Evolutionary conservation across 1,140 invertebrate species (phyloP).

Genomic region (Drosophila leontia): DNA sequence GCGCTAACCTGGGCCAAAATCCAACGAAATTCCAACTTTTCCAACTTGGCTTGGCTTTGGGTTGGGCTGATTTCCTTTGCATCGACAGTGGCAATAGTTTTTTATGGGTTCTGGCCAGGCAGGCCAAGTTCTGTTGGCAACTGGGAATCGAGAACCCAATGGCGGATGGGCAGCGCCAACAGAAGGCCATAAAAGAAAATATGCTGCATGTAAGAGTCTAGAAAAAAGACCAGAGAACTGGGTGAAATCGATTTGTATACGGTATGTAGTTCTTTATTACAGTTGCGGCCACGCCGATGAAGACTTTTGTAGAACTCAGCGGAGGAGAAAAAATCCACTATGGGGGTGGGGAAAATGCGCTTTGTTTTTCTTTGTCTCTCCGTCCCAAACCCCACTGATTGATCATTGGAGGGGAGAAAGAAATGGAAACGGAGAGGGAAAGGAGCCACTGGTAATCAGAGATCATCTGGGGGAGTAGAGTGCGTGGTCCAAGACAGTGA

Average conservation of each 20-base stretch:
- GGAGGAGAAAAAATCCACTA: constrained; percentile 12
- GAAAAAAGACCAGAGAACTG: constrained; percentile 48
- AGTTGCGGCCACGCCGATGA: constrained; percentile 27
- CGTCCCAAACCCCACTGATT: constrained; percentile 16
- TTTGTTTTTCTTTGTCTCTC: constrained; percentile 22
- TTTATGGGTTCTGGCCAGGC: constrained; percentile 58
- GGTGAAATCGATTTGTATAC: constrained; percentile 79
- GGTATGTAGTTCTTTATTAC: constrained; percentile 58
- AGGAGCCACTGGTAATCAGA: constrained; percentile 13
- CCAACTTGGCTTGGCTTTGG: constrained; percentile 27
- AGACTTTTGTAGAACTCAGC: constrained; percentile 42
- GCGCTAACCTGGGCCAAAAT: constrained; percentile 16
- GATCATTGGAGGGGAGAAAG: constrained; percentile 21
- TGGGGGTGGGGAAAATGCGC: constrained; percentile 32
- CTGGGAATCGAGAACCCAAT: constrained; percentile 21
- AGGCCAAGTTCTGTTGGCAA: constrained; percentile 17
- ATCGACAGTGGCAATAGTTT: constrained; percentile 62
- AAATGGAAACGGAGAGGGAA: constrained; percentile 14
- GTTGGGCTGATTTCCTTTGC: constrained; percentile 33
- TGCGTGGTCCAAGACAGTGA: constrained; percentile 29
- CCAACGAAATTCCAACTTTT: constrained; percentile 29
- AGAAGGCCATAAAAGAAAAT: constrained; percentile 73
- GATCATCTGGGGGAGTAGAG: constrained; percentile 13
- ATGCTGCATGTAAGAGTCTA: constrained; percentile 61
- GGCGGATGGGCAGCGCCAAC: constrained; percentile 24